phyloP scores from a whole-genome alignment of 2,113 vertebrate species.

The Hiodon alosoides region DNA sequence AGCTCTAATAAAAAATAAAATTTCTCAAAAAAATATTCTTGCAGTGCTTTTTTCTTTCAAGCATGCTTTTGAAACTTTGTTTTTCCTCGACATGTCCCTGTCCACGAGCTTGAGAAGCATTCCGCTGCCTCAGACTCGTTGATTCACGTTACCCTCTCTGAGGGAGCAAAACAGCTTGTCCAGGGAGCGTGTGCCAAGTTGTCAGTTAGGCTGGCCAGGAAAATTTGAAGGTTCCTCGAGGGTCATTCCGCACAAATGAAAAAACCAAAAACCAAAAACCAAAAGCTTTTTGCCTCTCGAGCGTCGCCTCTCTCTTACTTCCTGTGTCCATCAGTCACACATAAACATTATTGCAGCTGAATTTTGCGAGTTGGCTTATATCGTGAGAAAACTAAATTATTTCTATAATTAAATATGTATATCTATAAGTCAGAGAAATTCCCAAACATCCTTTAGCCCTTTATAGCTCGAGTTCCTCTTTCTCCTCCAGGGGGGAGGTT shows the following conservation, averaged over 20 bases:
- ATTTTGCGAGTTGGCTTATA: conserved; percentile 49
- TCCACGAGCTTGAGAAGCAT: conserved; percentile 55
- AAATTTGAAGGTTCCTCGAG: conserved; percentile 55
- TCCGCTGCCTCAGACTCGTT: conserved; percentile 53
- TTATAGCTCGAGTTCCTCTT: conserved; percentile 50
- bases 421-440: conserved; percentile 50
- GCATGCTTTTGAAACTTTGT: conserved; percentile 75
- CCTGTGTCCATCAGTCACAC: conserved; percentile 30
- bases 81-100: conserved; percentile 29
- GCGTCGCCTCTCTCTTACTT: conserved; percentile 24
- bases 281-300: conserved; percentile 45
- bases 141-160: conserved; percentile 32
- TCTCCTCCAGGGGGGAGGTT: not conserved
- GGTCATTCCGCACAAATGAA: too few species aligned
- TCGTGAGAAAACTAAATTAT: conserved; percentile 40
- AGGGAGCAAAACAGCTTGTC: not conserved
- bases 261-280: not conserved
- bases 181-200: not conserved
- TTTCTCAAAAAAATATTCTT: conserved; percentile 97
- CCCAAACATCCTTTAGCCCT: conserved; percentile 68
- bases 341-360: conserved; percentile 59
- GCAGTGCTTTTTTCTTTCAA: conserved; percentile 82
- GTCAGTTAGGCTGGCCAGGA: conserved; percentile 34
- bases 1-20: conserved; percentile 98
- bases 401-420: conserved; percentile 28